Conservation (phyloP, 1,140 invertebrate species). For the Oncopeltus fasciatus region DNA sequence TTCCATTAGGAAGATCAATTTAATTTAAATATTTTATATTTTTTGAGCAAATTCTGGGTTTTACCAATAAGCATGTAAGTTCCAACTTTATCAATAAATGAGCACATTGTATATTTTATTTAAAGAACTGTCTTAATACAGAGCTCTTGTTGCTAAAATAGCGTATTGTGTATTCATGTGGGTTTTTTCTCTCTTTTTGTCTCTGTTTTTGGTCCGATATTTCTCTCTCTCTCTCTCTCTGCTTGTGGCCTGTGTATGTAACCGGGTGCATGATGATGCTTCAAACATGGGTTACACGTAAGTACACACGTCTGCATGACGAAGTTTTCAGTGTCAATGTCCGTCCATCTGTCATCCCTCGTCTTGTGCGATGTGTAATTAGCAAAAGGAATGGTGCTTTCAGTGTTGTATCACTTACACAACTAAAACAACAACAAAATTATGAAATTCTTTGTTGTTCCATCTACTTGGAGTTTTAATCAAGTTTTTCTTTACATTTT, state of each 20-base stretch:
- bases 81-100: too few species aligned
- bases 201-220: conserved; percentile 50
- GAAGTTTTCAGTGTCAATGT: conserved; percentile 15
- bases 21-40: too few species aligned
- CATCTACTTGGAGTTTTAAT: too few species aligned
- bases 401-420: neutral
- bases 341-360: conserved; percentile 16
- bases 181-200: conserved; percentile 31
- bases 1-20: too few species aligned
- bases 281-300: conserved; percentile 58
- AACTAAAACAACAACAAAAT: conserved; percentile 4
- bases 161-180: conserved; percentile 25
- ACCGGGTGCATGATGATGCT: conserved; percentile 53
- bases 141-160: conserved; percentile 6
- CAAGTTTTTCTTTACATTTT: too few species aligned
- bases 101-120: too few species aligned
- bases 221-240: conserved; percentile 44
- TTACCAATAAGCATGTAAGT: too few species aligned
- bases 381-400: conserved; percentile 15
- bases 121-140: neutral
- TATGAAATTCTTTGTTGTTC: conserved; percentile 14
- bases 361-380: conserved; percentile 18
- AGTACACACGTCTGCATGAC: conserved; percentile 34
- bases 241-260: conserved; percentile 47
- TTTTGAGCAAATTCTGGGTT: too few species aligned